Evolutionary conservation across 2,797 vertebrate genomes (phyloP).

Genomic region (Aratinga solstitialis): DNA sequence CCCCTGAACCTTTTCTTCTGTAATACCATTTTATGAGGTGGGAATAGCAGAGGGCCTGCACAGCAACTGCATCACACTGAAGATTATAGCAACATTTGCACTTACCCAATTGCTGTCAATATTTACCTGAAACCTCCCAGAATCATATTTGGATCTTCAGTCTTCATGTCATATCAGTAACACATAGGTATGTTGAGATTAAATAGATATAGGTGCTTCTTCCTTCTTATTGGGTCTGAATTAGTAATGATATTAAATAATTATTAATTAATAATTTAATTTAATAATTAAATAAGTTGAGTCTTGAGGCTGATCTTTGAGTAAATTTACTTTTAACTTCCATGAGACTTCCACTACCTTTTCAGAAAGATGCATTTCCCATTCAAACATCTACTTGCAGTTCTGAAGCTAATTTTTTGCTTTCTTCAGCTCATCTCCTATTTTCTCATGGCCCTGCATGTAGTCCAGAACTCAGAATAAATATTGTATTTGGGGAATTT

Average conservation of each 20-base stretch:
- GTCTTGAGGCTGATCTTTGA: neutral
- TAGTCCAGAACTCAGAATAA: neutral
- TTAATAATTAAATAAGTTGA: neutral
- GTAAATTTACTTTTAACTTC: slow-evolving; percentile 5
- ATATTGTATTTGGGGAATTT: neutral
- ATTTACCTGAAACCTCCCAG: neutral
- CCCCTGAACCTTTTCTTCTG: neutral
- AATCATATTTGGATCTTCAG: neutral
- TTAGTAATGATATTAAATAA: neutral
- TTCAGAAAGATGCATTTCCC: neutral
- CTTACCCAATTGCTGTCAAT: neutral
- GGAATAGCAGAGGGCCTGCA: neutral
- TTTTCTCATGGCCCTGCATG: neutral
- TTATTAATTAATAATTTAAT: no score
- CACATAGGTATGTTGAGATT: neutral
- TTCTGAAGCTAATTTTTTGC: slow-evolving; percentile 20
- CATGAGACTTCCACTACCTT: neutral
- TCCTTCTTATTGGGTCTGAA: neutral
- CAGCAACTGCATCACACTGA: neutral
- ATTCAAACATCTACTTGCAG: neutral
- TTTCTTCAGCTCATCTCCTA: neutral
- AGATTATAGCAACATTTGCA: neutral
- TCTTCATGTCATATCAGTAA: neutral
- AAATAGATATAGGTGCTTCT: neutral
- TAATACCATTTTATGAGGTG: neutral